Base-by-base conservation (phyloP, 2,113 vertebrate species). In the Oreotragus oreotragus region DNA sequence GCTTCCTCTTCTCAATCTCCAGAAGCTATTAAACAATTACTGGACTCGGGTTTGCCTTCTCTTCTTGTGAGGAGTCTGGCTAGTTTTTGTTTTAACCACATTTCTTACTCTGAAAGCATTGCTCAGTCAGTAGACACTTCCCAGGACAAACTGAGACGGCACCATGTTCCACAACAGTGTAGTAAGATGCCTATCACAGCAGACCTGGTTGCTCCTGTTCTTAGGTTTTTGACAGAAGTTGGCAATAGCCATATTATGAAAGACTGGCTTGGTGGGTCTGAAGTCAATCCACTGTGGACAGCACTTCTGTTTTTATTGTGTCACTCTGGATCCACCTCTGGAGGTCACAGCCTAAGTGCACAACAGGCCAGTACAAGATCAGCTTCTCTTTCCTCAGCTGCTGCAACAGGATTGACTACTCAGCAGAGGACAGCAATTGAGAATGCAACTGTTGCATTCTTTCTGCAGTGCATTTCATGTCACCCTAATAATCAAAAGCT, bases 201-300 rank as follows among this genome's bases (percentile, higher is more conserved):
- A 33, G 99, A 99, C 98, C 99, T 99, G 96, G 99, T 99, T 28
- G 99, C 99, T 89, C 99, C 99, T 2, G 99, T 99, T 96, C 99
- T 99, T 98, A 99, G 99, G 90, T 99, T 99, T 98, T 99, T 99
- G 97, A 99, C 99, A 0, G 99, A 99, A 96, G 99, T 99, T 70
- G 99, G 99, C 90, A 99, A 99, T 98, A 99, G 99, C 97, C 99
- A 99, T 81, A 98, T 99, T 93, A 99, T 99, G 99, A 99, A 99
- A 97, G 99, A 99, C 97, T 99, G 99, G 99, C 98, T 99, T 17
- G 99, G 99, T 81, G 99, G 99, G 36, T 99, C 99, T 28, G 99
- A 99, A 98, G 99, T 99, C 84, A 99, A 99, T 98, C 99, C 99
- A 0, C 98, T 99, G 10, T 99, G 99, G 99, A 99, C 99, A 10